Percentiles rank a stretch among this genome's conserved stretches.
These are phyloP conservation scores for Desmophyllum pertusum DNA, from an alignment of 92 coral and sea anemone genomes.

Conservation along the genomic window DNA sequence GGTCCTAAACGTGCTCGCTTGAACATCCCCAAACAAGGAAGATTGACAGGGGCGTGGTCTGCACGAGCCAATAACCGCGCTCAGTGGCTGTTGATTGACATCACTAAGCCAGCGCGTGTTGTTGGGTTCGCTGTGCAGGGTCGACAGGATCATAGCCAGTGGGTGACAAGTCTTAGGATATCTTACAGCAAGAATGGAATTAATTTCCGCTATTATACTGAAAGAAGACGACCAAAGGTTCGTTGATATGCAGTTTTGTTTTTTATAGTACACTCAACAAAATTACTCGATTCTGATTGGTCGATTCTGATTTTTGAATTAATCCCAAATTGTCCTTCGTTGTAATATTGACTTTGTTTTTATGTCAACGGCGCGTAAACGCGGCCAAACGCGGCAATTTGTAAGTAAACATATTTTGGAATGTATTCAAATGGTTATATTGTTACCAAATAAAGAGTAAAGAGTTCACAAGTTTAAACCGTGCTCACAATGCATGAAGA, in stretches of 20 bases:
- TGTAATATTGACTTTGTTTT: no score
- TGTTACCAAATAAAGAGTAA: no score
- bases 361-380: no score
- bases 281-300: no score
- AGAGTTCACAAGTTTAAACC: no score
- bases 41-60: conserved; percentile 72
- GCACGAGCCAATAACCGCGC: conserved; percentile 59
- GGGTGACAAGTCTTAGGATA: conserved; percentile 63
- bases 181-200: conserved; percentile 59
- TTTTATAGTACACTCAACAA: no score
- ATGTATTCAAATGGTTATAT: no score
- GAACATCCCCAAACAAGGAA: conserved; percentile 40
- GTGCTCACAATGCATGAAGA: no score
- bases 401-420: no score
- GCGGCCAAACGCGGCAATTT: no score
- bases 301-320: no score
- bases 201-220: conserved; percentile 56
- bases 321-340: no score
- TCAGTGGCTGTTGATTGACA: conserved; percentile 79
- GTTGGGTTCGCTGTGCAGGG: conserved; percentile 74
- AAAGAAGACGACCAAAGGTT: conserved; percentile 60
- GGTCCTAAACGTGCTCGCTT: conserved; percentile 64
- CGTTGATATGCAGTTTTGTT: neutral
- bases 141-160: conserved; percentile 63
- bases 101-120: conserved; percentile 47